Evolutionary conservation across 2,888 invertebrate genomes (phyloP).

Genomic region (Brachyopa scutellaris): DNA sequence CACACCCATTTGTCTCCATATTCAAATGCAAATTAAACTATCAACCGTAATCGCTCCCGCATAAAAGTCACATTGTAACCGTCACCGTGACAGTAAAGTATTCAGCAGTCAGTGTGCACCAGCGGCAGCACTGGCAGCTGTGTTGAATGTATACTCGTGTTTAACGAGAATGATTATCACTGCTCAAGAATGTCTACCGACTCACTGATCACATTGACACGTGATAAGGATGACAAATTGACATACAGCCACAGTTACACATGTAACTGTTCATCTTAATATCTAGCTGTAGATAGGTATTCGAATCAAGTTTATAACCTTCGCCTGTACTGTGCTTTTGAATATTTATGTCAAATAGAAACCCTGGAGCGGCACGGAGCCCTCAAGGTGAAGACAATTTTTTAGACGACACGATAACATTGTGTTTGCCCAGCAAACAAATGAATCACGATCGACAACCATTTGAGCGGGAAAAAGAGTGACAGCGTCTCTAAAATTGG

Average conservation of each 20-base stretch:
- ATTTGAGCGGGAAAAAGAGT: neutral
- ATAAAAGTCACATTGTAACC: conserved; percentile 30
- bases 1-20: conserved; percentile 33
- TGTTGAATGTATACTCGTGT: conserved; percentile 15
- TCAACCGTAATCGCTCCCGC: conserved; percentile 22
- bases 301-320: neutral
- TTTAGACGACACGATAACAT: conserved; percentile 36
- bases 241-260: neutral
- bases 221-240: conserved; percentile 25
- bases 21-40: conserved; percentile 30
- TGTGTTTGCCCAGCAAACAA: conserved; percentile 19
- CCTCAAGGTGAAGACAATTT: conserved; percentile 46
- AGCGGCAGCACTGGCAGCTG: too few relatives aligned
- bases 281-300: neutral
- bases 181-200: conserved; percentile 7
- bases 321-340: conserved; percentile 6
- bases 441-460: conserved; percentile 38
- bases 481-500: conserved; percentile 12
- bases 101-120: conserved; percentile 1
- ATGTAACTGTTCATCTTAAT: neutral
- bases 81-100: conserved; percentile 26
- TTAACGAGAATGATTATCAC: conserved; percentile 35
- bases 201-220: conserved; percentile 15
- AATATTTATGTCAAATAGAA: conserved; percentile 15
- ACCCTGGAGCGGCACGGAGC: conserved; percentile 29